Evolutionary conservation across 2,888 invertebrate genomes (phyloP), one percentile per base, ranked within the genome.

Genomic region (Tenthredo distinguenda): DNA sequence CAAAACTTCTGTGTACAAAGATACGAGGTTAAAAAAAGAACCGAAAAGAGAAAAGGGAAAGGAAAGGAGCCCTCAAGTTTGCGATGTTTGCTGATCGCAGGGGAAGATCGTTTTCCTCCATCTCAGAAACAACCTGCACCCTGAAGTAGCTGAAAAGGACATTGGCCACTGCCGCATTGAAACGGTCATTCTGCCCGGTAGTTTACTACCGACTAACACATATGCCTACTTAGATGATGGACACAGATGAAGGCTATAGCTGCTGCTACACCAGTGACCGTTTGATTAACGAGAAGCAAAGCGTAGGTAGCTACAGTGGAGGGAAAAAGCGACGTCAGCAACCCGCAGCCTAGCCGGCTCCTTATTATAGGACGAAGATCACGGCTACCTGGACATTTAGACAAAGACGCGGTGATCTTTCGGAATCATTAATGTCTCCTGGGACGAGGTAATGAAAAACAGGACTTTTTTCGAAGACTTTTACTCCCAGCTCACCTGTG

Each of bases 221-320:
- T 7, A 34, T 9, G 15, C 2, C 18, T 37, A 37, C 18, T 12
- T 71, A 37, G 71, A 37, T 71, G 71, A 71, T 71, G 71, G 34
- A 71, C 15, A 71, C 18, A 18, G 71, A 37, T 71, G 15, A 37
- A n/a, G n/a, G 34, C 9, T 15, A 6, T 7, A 15, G 50, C 37
- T 18, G 21, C 31, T 15, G 7, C 31, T 26, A 15, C n/a, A 43
- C 10, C 43, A 37, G 62, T 47, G 81, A 81, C 34, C 58, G 58
- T 81, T 81, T 81, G 81, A 81, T 65, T 81, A 81, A 81, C 81
- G 81, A 81, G 81, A 34, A 81, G 81, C 62, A 47, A 81, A 81
- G 62, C 40, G 81, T 77, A 81, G 81, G 58, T 77, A 77, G 77
- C 50, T 74, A 47, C 47, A 47, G 43, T 12, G 21, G 68, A 26